Evolutionary conservation across 2,888 invertebrate genomes (phyloP), one percentile per base, ranked within the genome.

Genomic region (Caprella mutica): DNA sequence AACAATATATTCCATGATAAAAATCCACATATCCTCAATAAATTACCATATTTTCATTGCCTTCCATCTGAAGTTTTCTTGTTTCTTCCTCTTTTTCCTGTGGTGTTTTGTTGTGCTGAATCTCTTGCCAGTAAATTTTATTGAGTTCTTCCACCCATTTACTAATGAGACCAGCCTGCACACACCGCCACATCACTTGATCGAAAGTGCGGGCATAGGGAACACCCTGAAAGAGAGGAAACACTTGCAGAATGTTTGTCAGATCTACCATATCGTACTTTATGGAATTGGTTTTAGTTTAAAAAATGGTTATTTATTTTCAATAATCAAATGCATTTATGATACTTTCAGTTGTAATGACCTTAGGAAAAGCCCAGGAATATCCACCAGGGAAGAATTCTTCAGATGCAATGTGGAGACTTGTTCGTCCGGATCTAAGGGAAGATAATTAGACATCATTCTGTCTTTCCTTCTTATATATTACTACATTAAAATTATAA

Each of bases 321-420:
- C n/a, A n/a, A n/a, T n/a, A n/a, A n/a, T n/a, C n/a, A n/a, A n/a
- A n/a, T n/a, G 14, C 8, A 23, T 26, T 14, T 26, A 5, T 52
- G 39, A 19, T 5, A 26, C 17, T 23, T 52, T 9, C 2, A 1
- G 8, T 23, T 8, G 12, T 17, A 33, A 6, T 19, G 12, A 63
- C 63, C 57, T 63, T 63, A 6, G 63, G 63, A 38, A 63, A 63
- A 4, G 57, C 59, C 63, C 63, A 63, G 14, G 55, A 59, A 24
- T 63, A 63, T 4, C 59, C 59, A 21, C 59, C 59, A 5, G 63
- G 59, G 23, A 59, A 63, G 38, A 63, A 59, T 23, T 59, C 54
- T 21, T 63, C 63, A 1, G 29, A n/a, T 3, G 63, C 59, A 17
- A 63, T 53, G 39, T 63, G 59, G 21, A 63, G 30, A 33, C 52